Percentiles rank a stretch among this genome's conserved stretches.
Conservation (phyloP, 2,113 vertebrate species). For the Lethenteron reissneri region DNA sequence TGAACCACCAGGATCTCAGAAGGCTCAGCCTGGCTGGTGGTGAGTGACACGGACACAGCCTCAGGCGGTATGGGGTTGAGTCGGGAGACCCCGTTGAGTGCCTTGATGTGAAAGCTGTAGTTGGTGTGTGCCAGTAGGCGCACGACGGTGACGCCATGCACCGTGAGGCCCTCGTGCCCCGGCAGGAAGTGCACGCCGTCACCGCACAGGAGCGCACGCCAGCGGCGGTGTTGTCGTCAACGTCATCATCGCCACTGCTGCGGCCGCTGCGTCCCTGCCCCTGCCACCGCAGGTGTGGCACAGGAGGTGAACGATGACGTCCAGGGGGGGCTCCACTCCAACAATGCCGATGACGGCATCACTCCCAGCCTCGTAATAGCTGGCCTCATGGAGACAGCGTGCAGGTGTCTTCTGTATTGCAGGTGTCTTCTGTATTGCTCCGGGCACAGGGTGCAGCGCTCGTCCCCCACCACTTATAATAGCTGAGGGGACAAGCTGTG, state of each 20-base stretch:
- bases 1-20: constrained; percentile 63
- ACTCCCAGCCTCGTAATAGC: no score
- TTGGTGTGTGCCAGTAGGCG: constrained; percentile 92
- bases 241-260: constrained; percentile 13
- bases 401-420: no score
- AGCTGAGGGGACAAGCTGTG: no score
- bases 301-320: constrained; percentile 46
- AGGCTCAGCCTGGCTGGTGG: constrained; percentile 79
- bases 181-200: constrained; percentile 71
- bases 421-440: no score
- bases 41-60: constrained; percentile 72
- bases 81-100: constrained; percentile 71
- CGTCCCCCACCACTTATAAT: no score
- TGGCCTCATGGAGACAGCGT: no score
- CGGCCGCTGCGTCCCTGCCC: not conserved
- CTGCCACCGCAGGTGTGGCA: constrained; percentile 49
- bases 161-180: constrained; percentile 56
- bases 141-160: constrained; percentile 65
- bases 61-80: constrained; percentile 69
- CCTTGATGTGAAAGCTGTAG: constrained; percentile 94
- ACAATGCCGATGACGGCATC: constrained; percentile 26
- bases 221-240: constrained; percentile 4
- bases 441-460: no score
- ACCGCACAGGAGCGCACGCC: constrained; percentile 27
- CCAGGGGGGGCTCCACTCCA: constrained; percentile 70